Evolutionary conservation across 2,888 invertebrate species (phyloP).

Genomic region (Mycogona germanica): DNA sequence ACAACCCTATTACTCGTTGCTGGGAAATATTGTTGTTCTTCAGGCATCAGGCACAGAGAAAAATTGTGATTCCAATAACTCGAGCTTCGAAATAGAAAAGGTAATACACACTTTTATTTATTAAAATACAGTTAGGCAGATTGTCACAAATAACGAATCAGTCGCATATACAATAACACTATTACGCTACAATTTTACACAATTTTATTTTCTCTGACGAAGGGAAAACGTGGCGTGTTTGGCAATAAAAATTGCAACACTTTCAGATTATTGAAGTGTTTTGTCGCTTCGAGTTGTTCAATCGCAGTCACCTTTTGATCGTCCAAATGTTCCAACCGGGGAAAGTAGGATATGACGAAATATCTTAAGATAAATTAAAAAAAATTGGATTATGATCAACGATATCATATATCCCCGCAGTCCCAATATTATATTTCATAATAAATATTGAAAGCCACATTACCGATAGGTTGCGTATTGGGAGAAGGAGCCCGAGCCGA

Average conservation of each 20-base stretch:
- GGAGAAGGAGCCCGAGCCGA: conserved; percentile 60
- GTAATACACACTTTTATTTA: no score
- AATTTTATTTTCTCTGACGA: conserved; percentile 9
- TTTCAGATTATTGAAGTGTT: conserved; percentile 41
- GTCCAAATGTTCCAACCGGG: conserved; percentile 52
- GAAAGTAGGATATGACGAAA: conserved; percentile 5
- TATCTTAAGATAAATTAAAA: conserved; percentile 4
- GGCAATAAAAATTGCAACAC: conserved; percentile 6
- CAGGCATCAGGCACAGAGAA: no score
- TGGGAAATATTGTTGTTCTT: no score
- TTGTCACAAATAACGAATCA: neutral
- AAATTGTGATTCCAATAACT: no score
- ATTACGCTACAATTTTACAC: no score
- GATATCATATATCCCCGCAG: neutral
- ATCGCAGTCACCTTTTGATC: conserved; percentile 53
- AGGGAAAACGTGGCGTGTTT: conserved; percentile 8
- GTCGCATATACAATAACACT: no score
- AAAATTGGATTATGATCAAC: neutral
- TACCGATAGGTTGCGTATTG: conserved; percentile 66
- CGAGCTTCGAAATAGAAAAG: no score
- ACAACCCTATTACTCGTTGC: no score
- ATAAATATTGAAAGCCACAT: conserved; percentile 17
- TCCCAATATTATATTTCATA: neutral
- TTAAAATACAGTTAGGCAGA: no score
- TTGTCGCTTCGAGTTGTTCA: conserved; percentile 48